Evolutionary conservation across 1,140 invertebrate species (phyloP).

Genomic region (Zophobas atratus): DNA sequence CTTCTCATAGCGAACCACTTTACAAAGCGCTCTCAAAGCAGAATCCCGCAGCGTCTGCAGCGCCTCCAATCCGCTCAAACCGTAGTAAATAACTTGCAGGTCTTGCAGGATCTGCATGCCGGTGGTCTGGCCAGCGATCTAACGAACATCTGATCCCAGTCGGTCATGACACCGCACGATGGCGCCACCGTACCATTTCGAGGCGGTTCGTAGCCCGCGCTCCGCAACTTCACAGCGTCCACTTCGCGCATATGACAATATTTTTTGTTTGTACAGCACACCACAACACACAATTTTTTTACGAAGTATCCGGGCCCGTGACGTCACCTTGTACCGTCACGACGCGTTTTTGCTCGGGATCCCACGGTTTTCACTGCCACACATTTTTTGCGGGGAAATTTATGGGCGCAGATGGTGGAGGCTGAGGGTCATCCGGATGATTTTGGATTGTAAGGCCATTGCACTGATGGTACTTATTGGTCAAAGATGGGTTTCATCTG

Average conservation of each 20-base stretch:
- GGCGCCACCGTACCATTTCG: conserved; percentile 54
- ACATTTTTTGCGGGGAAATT: too few relatives aligned
- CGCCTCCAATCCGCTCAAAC: conserved; percentile 82
- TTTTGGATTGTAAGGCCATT: too few relatives aligned
- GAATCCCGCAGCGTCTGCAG: conserved; percentile 81
- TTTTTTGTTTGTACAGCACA: neutral
- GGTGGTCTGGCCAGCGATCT: conserved; percentile 76
- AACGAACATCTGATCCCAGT: conserved; percentile 77
- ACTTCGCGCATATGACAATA: conserved; percentile 34
- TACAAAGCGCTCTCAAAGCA: conserved; percentile 78
- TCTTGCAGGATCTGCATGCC: conserved; percentile 79
- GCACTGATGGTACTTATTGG: too few relatives aligned
- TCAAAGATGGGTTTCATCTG: too few relatives aligned
- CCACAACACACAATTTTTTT: neutral
- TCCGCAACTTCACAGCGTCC: conserved; percentile 38
- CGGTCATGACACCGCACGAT: conserved; percentile 66
- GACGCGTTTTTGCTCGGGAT: too few relatives aligned
- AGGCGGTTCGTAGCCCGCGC: conserved; percentile 28
- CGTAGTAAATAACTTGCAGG: conserved; percentile 83
- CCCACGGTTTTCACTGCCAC: too few relatives aligned
- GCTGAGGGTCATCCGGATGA: too few relatives aligned
- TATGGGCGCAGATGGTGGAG: too few relatives aligned
- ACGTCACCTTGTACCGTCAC: neutral
- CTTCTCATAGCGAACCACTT: conserved; percentile 81
- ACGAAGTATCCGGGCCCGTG: neutral